These are phyloP conservation scores for Brachyhypopomus occidentalis DNA, from an alignment of 2,113 vertebrate genomes.

Conservation along the genomic window DNA sequence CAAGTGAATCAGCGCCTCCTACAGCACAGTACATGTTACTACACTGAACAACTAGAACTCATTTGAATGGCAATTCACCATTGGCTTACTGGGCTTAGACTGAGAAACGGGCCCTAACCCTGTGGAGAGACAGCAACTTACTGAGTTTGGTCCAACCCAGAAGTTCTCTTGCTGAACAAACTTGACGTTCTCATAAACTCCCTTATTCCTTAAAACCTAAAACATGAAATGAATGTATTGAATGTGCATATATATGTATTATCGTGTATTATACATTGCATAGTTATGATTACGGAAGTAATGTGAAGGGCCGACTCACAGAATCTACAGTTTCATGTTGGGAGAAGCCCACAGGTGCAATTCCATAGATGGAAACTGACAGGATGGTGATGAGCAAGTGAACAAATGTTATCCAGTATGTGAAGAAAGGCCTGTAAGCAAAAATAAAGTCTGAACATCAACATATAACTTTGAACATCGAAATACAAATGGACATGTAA, in stretches of 20 bases:
- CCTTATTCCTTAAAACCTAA: conserved; percentile 94
- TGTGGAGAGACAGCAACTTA: conserved; percentile 64
- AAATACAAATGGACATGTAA: not conserved
- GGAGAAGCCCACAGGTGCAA: conserved; percentile 95
- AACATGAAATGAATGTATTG: conserved; percentile 23
- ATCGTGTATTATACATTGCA: not conserved
- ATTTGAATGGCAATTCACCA: no score
- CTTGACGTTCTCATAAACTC: conserved; percentile 97
- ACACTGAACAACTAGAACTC: not conserved
- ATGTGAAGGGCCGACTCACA: conserved; percentile 75
- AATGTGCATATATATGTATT: not conserved
- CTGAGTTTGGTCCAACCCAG: conserved; percentile 97
- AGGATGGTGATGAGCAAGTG: conserved; percentile 96
- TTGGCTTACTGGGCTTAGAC: no score
- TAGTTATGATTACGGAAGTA: not conserved
- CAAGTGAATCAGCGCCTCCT: conserved; percentile 96
- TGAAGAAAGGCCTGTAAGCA: conserved; percentile 90
- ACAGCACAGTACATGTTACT: conserved; percentile 14
- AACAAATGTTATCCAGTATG: conserved; percentile 98
- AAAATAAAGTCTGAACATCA: not conserved
- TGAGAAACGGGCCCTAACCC: no score
- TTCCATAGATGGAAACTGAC: conserved; percentile 93
- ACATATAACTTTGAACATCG: no score
- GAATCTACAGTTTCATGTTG: conserved; percentile 97
- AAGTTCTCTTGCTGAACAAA: conserved; percentile 98